Evolutionary conservation across 1,140 invertebrate genomes (phyloP), one percentile per base, ranked within the genome.

Genomic region (Leucophenga varia): DNA sequence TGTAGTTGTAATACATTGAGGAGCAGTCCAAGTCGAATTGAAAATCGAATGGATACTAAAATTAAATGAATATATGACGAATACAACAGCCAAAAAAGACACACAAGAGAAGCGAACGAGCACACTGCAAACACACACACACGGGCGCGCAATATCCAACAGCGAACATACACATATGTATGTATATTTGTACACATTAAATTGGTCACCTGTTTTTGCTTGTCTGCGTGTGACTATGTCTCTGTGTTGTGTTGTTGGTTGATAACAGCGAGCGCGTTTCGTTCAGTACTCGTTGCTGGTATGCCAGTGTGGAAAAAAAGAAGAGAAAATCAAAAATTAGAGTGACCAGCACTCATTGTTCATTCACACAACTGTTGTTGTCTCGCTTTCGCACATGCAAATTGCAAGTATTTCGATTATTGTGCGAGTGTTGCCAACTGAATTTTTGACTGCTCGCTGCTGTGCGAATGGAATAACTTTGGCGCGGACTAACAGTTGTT

Each of bases 401-500:
- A 53, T 47, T 21, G 44, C 36, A 35, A 41, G 31, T 19, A 39
- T 18, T 40, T 40, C 41, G 36, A 12, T 40, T 40, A 35, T 18
- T 20, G 22, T 28, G 25, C 36, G 16, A 54, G 63, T 58, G 63
- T 64, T 64, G 61, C 61, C 61, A 64, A 67, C 61, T 67, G 55
- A 55, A 52, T 58, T 58, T 54, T 42, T 13, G 14, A 50, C 30
- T 36, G 47, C 47, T 50, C 41, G 47, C 36, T 49, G 47, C 36
- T 49, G 40, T 21, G 28, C 35, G 40, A 53, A 53, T 49, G 48
- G 35, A 38, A 51, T 34, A 50, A 54, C 47, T 9, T 64, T 64
- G 49, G 58, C 63, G 61, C 61, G 61, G 54, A 52, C 32, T 58
- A 55, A 67, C 51, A 53, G 57, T 60, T 47, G 57, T 64, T 60